Evolutionary conservation across 2,113 vertebrate genomes (phyloP).

Genomic region (Eubucco bourcierii): DNA sequence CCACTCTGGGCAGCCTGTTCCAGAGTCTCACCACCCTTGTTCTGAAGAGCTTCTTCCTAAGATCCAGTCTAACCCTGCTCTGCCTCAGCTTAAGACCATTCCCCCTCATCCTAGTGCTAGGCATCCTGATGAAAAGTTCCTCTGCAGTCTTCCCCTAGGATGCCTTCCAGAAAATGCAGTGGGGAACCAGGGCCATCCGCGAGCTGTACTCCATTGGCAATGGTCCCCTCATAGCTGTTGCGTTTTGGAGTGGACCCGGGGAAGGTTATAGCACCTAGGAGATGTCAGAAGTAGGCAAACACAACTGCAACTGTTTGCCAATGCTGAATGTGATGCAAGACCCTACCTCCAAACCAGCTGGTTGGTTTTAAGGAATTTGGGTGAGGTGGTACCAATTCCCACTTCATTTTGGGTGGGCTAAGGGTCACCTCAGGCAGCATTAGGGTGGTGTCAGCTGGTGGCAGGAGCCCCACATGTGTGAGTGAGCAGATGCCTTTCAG

Average conservation of each 20-base stretch:
- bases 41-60: too few relatives aligned
- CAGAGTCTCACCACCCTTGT: too few relatives aligned
- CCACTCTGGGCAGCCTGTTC: too few relatives aligned
- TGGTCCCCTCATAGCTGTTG: neutral
- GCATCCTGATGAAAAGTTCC: too few relatives aligned
- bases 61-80: too few relatives aligned
- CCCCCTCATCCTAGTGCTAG: too few relatives aligned
- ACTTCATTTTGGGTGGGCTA: neutral
- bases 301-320: neutral
- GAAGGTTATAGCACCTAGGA: neutral
- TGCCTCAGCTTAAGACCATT: too few relatives aligned
- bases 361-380: neutral
- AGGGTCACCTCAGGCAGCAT: neutral
- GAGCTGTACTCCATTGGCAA: accelerated
- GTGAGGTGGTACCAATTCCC: neutral
- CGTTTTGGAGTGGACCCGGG: neutral
- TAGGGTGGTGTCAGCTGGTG: neutral
- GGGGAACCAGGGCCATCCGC: neutral
- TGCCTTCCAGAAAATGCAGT: neutral
- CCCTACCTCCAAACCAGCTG: neutral
- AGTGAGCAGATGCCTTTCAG: neutral
- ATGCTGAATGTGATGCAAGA: accelerated
- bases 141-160: too few relatives aligned
- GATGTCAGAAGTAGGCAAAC: neutral
- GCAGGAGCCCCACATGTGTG: neutral